Evolutionary conservation across 2,797 vertebrate genomes (phyloP).

Genomic region (Clarias platycephalus): DNA sequence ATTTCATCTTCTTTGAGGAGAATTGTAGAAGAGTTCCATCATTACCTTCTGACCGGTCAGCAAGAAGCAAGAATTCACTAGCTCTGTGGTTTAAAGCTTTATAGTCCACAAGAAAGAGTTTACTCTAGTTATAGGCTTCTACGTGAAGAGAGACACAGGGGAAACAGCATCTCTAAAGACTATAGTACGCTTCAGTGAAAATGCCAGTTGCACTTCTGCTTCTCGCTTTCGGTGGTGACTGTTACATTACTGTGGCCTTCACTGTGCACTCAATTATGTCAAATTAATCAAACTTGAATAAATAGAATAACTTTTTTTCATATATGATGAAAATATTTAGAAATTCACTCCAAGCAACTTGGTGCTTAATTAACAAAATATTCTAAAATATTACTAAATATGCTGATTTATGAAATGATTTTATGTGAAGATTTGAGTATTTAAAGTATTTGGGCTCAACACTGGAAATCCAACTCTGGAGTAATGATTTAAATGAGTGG

Average conservation of each 20-base stretch:
- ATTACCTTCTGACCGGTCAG: not conserved
- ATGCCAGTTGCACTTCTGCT: slow-evolving; percentile 31
- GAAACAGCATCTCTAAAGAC: not conserved
- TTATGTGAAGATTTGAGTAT: not conserved
- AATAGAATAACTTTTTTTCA: not conserved
- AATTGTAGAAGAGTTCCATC: too few species aligned
- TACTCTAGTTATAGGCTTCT: too few species aligned
- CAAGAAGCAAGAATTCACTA: not conserved
- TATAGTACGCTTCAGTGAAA: not conserved
- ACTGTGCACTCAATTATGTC: not conserved
- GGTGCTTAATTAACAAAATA: not conserved
- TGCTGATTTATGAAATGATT: not conserved
- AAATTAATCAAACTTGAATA: not conserved
- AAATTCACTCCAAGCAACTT: not conserved
- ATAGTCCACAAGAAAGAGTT: not conserved
- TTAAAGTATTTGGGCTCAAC: not conserved
- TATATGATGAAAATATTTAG: too few species aligned
- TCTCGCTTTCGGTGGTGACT: slow-evolving; percentile 10
- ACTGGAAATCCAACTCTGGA: not conserved
- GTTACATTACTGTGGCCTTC: not conserved
- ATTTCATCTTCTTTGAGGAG: too few species aligned
- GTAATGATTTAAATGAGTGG: not conserved
- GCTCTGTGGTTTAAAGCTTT: not conserved
- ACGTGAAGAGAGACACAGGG: not conserved
- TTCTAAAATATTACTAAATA: not conserved